Percentiles rank a stretch among this genome's conserved stretches.
Evolutionary conservation across 2,113 vertebrate genomes (phyloP).

Genomic region (Brachypteracias leptosomus): DNA sequence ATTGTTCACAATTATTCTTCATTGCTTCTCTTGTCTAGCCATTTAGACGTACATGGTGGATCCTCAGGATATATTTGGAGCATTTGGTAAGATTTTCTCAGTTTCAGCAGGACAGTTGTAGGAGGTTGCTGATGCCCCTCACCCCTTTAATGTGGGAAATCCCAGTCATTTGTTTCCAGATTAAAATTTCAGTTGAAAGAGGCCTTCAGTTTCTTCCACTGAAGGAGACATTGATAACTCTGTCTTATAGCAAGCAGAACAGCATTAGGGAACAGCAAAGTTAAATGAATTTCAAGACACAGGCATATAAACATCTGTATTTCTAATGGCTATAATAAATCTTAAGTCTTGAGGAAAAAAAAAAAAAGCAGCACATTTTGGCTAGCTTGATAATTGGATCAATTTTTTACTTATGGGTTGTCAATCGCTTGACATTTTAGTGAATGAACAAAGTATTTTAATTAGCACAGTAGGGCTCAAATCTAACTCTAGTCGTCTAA

Average conservation of each 20-base stretch:
- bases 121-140: neutral
- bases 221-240: slow-evolving; percentile 50
- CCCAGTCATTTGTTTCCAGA: neutral
- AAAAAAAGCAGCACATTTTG: neutral
- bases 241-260: slow-evolving; percentile 12
- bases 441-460: slow-evolving; percentile 71
- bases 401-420: slow-evolving; percentile 73
- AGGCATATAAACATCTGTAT: slow-evolving; percentile 73
- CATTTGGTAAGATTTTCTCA: neutral
- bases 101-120: neutral
- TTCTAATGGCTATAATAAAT: slow-evolving; percentile 72
- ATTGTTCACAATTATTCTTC: neutral
- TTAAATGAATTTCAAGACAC: slow-evolving; percentile 68
- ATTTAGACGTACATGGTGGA: neutral
- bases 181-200: neutral
- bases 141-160: neutral
- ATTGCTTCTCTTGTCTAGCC: neutral
- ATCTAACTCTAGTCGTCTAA: slow-evolving; percentile 60
- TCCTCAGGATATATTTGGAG: neutral
- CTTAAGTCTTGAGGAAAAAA: slow-evolving; percentile 8
- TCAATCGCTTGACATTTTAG: slow-evolving; percentile 72
- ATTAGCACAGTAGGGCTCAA: slow-evolving; percentile 60
- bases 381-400: slow-evolving; percentile 71
- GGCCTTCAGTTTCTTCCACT: neutral
- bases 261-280: slow-evolving; percentile 44